These are phyloP conservation scores for Pantherophis vulpinus DNA, from an alignment of 2,797 vertebrate species.

Conservation along the genomic window DNA sequence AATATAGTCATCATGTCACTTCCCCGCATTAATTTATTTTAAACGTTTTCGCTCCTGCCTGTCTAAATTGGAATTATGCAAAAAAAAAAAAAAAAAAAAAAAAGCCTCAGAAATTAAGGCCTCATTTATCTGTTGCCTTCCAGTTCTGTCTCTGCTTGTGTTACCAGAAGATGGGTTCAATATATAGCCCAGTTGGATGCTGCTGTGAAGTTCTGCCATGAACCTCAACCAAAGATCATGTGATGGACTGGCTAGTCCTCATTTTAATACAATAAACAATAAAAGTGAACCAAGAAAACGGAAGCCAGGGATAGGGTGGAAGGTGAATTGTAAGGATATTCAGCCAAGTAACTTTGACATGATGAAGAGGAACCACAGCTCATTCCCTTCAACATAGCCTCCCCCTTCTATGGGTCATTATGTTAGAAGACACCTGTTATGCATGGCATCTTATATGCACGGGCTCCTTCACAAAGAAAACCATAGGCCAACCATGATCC, in stretches of 20 bases:
- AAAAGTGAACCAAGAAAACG: not conserved
- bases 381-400: not conserved
- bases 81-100: not conserved
- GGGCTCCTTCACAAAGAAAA: not conserved
- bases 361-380: not conserved
- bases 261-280: not conserved
- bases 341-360: not conserved
- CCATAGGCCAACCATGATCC: not conserved
- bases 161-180: not conserved
- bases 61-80: not conserved
- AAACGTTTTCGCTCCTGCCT: not conserved
- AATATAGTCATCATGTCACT: not conserved
- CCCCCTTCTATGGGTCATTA: not conserved
- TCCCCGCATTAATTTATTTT: not conserved
- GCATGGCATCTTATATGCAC: not conserved
- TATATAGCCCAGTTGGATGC: not conserved
- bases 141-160: not conserved
- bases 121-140: not conserved
- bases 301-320: not conserved
- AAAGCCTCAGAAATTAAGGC: not conserved
- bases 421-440: not conserved
- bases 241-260: not conserved
- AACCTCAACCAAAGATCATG: not conserved
- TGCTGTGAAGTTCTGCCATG: not conserved
- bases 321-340: not conserved